Evolutionary conservation across 2,797 vertebrate genomes (phyloP).

Genomic region (Serranus cabrilla): DNA sequence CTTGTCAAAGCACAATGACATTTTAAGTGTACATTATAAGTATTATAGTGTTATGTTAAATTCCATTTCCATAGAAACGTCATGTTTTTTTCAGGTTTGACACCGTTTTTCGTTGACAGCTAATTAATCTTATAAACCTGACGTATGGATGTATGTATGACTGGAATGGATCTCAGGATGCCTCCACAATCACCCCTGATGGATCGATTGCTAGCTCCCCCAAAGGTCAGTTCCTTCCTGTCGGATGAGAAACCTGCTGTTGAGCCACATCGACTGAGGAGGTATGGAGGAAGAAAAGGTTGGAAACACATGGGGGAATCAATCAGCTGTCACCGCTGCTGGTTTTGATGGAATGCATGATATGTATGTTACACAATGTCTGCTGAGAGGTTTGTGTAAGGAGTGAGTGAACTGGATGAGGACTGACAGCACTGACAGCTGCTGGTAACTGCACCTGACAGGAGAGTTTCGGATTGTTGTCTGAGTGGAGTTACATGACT

Average conservation of each 20-base stretch:
- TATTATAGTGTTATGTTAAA: too few relatives aligned
- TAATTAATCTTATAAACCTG: constrained; percentile 1
- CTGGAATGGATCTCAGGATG: constrained; percentile 36
- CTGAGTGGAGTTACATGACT: too few relatives aligned
- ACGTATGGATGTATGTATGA: constrained; percentile 5
- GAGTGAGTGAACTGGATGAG: background rate
- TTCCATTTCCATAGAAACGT: constrained; percentile 10
- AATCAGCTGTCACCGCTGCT: constrained; percentile 10
- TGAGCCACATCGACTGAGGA: constrained; percentile 36
- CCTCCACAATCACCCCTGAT: constrained; percentile 21
- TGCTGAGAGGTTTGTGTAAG: background rate
- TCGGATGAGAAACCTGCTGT: constrained; percentile 65
- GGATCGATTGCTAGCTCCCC: constrained; percentile 42
- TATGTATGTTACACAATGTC: background rate
- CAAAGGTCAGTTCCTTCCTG: constrained; percentile 74
- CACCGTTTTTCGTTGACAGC: background rate
- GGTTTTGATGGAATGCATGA: background rate
- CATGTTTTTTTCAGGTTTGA: constrained; percentile 1
- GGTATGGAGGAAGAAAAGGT: constrained; percentile 3
- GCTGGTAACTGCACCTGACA: constrained; percentile 5
- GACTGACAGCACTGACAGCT: constrained; percentile 7
- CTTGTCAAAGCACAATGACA: constrained; percentile 21
- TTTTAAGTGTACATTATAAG: constrained; percentile 19
- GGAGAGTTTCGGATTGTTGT: background rate
- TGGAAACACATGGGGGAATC: constrained; percentile 10